Evolutionary conservation across 1,140 invertebrate species (phyloP).

Genomic region (Zaprionus capensis): DNA sequence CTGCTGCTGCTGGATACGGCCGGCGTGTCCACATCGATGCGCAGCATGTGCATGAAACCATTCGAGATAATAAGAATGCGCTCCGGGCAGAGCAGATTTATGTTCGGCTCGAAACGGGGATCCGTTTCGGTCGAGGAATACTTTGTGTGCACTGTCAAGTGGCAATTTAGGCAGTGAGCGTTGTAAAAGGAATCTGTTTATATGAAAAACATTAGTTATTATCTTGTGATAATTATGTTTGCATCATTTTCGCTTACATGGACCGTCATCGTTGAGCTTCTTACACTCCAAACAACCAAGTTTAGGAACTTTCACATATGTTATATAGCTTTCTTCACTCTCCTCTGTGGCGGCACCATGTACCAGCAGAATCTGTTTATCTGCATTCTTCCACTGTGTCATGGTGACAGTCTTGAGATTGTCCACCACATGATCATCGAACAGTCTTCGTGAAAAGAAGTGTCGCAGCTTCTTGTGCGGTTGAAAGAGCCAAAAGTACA

Average conservation of each 20-base stretch:
- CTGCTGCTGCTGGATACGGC: constrained; percentile 40
- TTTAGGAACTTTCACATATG: constrained; percentile 84
- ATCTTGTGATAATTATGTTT: no score
- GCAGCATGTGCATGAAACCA: constrained; percentile 83
- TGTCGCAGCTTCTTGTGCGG: constrained; percentile 73
- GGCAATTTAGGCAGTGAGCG: constrained; percentile 79
- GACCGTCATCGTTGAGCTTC: constrained; percentile 76
- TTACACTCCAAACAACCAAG: constrained; percentile 83
- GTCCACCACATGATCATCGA: constrained; percentile 86
- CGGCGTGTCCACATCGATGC: constrained; percentile 73
- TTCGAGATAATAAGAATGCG: constrained; percentile 80
- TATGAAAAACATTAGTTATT: neutral
- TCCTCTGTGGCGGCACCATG: constrained; percentile 85
- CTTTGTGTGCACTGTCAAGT: constrained; percentile 84
- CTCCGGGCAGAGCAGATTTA: constrained; percentile 81
- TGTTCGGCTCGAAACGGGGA: constrained; percentile 73
- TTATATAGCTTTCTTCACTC: constrained; percentile 83
- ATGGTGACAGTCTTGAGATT: constrained; percentile 86
- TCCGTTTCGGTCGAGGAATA: constrained; percentile 81
- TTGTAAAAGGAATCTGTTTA: constrained; percentile 73
- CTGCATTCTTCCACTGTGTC: constrained; percentile 86
- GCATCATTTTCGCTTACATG: constrained; percentile 46
- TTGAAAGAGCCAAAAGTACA: constrained; percentile 83
- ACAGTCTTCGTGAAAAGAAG: constrained; percentile 85
- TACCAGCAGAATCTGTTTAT: constrained; percentile 86